Conservation (phyloP, 1,140 invertebrate genomes). For the Conopomorpha cramerella region DNA sequence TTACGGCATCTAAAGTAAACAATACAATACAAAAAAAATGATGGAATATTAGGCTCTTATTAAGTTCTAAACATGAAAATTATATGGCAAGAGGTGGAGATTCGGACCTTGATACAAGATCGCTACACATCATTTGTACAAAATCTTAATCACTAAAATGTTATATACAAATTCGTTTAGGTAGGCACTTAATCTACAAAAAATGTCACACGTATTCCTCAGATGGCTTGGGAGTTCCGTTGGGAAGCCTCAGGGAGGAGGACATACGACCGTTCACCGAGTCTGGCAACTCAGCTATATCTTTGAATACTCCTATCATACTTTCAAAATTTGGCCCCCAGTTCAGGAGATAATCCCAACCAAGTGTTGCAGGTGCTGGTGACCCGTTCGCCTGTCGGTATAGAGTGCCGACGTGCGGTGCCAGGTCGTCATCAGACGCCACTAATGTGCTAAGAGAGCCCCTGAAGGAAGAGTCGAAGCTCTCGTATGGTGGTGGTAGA, state of each 20-base stretch:
- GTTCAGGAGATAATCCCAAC: constrained; percentile 93
- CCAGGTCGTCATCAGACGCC: constrained; percentile 88
- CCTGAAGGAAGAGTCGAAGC: constrained; percentile 90
- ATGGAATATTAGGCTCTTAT: too few species aligned
- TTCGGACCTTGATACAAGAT: constrained; percentile 60
- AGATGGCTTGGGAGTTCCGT: constrained; percentile 73
- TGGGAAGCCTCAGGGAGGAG: constrained; percentile 67
- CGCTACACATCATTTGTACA: constrained; percentile 38
- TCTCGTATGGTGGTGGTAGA: constrained; percentile 80
- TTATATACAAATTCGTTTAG: constrained; percentile 21
- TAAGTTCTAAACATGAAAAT: constrained; percentile 18
- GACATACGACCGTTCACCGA: constrained; percentile 69
- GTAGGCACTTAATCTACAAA: constrained; percentile 6
- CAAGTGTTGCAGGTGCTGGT: constrained; percentile 71
- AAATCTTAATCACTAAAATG: constrained; percentile 15
- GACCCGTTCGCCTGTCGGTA: constrained; percentile 79
- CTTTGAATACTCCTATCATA: constrained; percentile 93
- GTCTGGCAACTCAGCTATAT: constrained; percentile 92
- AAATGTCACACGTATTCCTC: constrained; percentile 82
- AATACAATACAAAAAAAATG: constrained; percentile 1
- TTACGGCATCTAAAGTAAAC: background rate
- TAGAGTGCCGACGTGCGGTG: constrained; percentile 71
- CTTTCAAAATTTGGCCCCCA: constrained; percentile 97
- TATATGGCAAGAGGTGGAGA: constrained; percentile 58
- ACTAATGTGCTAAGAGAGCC: constrained; percentile 91